Base-by-base conservation (phyloP, 2,888 invertebrate genomes). In the Mythimna albipuncta region DNA sequence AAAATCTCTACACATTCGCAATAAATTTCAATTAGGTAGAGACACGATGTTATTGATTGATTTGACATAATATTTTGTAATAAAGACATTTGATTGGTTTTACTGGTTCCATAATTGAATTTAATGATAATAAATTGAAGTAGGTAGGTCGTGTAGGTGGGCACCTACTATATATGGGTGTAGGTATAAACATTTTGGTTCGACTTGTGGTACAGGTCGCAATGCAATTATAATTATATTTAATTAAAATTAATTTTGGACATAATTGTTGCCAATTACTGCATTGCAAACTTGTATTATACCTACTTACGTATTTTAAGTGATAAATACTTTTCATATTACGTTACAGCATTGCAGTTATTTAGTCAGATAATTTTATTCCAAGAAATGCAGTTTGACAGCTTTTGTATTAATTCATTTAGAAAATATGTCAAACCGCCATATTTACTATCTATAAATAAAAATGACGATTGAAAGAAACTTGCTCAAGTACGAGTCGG, bases 211-310 rank as follows among this genome's bases (percentile, higher is more conserved):
- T 41, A 58, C 57, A 44, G 54, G 5, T 57, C 26, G 9, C 57
- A 57, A 64, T 66, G 47, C 52, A 38, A n/a, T 21, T n/a, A 66
- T 67, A 73, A 81, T 82, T 70, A 76, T 47, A 57, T 65, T 64
- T 71, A 73, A 83, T 79, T 85, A 59, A 10, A 35, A 41, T 68
- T 55, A 54, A 66, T 79, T 77, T 72, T 10, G 44, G 21, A 32
- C 62, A 41, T 67, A 79, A 82, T 82, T 76, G 47, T 1, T 50
- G 55, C 67, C 76, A 64, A 66, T 84, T 70, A 67, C 52, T 26
- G 55, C n/a, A 44, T 69, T 62, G 35, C 57, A 69, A 10, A 65
- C 63, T 64, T 79, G 59, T 63, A 63, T 62, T 47, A 38, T 55
- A 67, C 16, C 1, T 35, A n/a, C 7, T 4, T 19, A 13, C 11